Base-by-base conservation (phyloP, 1,140 invertebrate species). In the Monomorium pharaonis region DNA sequence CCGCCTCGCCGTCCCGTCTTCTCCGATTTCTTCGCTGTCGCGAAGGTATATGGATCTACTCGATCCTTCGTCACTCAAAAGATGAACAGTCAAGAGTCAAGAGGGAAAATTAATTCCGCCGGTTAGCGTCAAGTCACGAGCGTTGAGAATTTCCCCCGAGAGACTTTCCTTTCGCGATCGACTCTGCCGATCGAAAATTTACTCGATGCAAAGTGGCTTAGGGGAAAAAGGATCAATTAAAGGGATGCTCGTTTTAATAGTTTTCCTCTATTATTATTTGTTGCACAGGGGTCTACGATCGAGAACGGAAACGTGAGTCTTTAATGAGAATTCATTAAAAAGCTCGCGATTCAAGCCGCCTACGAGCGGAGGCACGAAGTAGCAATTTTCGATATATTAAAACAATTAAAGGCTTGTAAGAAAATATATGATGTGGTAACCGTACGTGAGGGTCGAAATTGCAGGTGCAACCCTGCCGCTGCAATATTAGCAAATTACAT, bases 401-500 rank as follows among this genome's bases (percentile, higher is more conserved):
- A 58, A 74, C 67, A 72, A 83, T 83, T 74, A 74, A 74, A 74
- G 37, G 37, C 24, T 58, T n/a, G 21, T 74, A 83, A 47, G 51
- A 74, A 54, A 44, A 44, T 21, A 47, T 44, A 21, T 47, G 16
- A 83, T 47, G 67, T 65, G 78, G 18, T 16, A 78, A 65, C 4
- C 18, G 37, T 30, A 70, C 51, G 67, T 21, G 78, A 83, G 51
- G 37, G 51, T 60, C 18, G 51, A 83, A 83, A 83, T 83, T 72
- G 37, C 63, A 69, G 42, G 27, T 63, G 75, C 49, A 69, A 60
- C 24, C 12, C n/a, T n/a, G n/a, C n/a, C 33, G 27, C n/a, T 56
- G 51, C 42, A 76, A 84, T 65, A 77, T 67, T 65, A 30, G 51
- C 56, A 88, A 78, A 88, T 88, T 88, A 85, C 67, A 85, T 5